These are phyloP conservation scores for Dynastes grantii DNA, from an alignment of 2,888 invertebrate genomes.

Conservation along the genomic window DNA sequence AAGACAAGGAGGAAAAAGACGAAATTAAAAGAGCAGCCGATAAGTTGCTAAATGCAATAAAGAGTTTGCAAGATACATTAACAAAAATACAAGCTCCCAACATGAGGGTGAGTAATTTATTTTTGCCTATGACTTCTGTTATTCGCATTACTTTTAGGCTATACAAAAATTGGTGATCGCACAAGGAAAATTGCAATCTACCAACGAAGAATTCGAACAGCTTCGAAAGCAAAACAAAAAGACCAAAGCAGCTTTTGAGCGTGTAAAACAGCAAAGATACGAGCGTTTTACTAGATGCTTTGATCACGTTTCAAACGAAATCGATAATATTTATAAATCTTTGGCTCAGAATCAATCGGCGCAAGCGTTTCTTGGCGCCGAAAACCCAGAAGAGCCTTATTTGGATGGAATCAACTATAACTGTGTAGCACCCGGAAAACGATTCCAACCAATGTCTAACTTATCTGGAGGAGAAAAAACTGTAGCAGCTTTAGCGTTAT, in stretches of 20 bases:
- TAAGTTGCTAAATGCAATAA: constrained; percentile 86
- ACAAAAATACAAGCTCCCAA: constrained; percentile 98
- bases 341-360: constrained; percentile 69
- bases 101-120: constrained; percentile 79
- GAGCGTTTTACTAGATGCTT: constrained; percentile 96
- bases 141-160: constrained; percentile 73
- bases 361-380: constrained; percentile 76
- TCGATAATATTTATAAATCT: constrained; percentile 98
- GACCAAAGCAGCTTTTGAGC: constrained; percentile 95
- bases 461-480: constrained; percentile 99
- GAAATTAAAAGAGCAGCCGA: constrained; percentile 91
- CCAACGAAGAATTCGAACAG: constrained; percentile 97
- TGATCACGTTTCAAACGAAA: constrained; percentile 98
- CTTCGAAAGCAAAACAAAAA: constrained; percentile 94
- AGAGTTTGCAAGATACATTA: constrained; percentile 87
- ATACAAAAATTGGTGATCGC: constrained; percentile 95
- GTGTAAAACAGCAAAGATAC: constrained; percentile 93
- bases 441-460: constrained; percentile 99
- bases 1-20: constrained; percentile 90
- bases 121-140: not conserved
- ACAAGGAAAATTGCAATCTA: constrained; percentile 93
- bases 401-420: constrained; percentile 99
- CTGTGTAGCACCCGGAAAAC: constrained; percentile 96
- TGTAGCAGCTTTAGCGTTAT: constrained; percentile 95
- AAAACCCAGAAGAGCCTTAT: constrained; percentile 99